Evolutionary conservation across 1,140 invertebrate species (phyloP), one percentile per base, ranked within the genome.

Genomic region (roundworm (Caenorhabditis elegans)): DNA sequence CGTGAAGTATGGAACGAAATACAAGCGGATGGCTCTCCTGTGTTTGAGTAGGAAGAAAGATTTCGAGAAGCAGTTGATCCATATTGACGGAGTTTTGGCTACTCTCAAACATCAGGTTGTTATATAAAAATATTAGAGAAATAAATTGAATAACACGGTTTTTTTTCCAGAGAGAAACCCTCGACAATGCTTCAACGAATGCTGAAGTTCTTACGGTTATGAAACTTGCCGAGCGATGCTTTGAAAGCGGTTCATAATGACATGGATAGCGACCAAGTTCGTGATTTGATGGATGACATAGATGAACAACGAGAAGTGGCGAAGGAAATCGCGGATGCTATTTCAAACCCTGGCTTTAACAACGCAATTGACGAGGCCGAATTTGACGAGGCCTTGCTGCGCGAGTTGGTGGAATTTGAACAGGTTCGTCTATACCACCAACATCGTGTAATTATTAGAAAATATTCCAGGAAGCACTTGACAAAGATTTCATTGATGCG

Each of bases 221-320:
- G 96, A 95, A 94, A 87, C 93, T 94, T 89, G 96, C 97, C 17
- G n/a, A 96, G 97, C 4, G 96, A 97, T 36, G 87, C 91, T 19
- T 92, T 99, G 83, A 98, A 98, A 92, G 91, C 93, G 83, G 96
- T 96, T 76, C 97, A 99, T 91, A 94, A 98, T 90, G 94, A 98
- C 90, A 96, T 99, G 96, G 88, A 89, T 79, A 82, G 88, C 24
- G 88, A 89, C 76, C 53, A 89, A 92, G 96, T 98, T 15, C 96
- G 98, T 89, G 95, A 98, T 90, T 94, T 99, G 92, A 98, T 99
- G 96, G 97, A 99, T 90, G 97, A 99, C 89, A 97, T 99, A 87
- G 95, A 96, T 39, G 97, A 99, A 90, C 97, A 99, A 91, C 96
- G 99, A 91, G 97, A 99, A 91, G 94, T 99, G 49, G 96, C 97